Evolutionary conservation across 2,888 invertebrate species (phyloP), one percentile per base, ranked within the genome.

Genomic region (Dioctria rufipes): DNA sequence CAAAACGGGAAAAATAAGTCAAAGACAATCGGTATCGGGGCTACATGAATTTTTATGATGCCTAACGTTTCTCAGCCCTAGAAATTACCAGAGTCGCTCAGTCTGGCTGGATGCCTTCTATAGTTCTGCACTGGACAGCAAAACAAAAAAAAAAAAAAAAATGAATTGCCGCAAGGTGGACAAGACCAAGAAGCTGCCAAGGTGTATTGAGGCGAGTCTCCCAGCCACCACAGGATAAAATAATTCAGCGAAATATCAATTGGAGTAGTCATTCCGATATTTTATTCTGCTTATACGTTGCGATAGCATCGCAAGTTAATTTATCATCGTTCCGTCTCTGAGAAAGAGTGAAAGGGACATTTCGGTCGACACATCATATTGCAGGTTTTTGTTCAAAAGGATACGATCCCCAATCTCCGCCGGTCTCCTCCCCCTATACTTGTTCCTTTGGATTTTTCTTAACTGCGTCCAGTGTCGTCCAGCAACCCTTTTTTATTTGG

Each of bases 301-400:
- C 83, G 83, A 83, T 83, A 83, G 82, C 83, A 84, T 84, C 84
- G 83, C 83, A 82, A 84, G 84, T 84, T 83, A 84, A 84, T 84
- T 84, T 84, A 84, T 84, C 84, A 84, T 84, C 84, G 83, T 84
- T 83, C 83, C 82, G 83, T 83, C 73, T 51, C 51, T 37, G 80
- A 82, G 82, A 82, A 83, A 81, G 83, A 82, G 82, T 82, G 83
- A 81, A 82, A 82, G 80, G 81, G 65, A 77, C 80, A 80, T 80
- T 80, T 80, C 60, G 80, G 77, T 67, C 80, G 65, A 80, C 80
- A 80, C 80, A 80, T 80, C 80, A 80, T 77, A 80, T 80, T 80
- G 66, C 58, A 77, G 58, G 75, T 80, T 80, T 75, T 77, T 80
- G 66, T 40, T 71, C 40, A 51, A 46, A 25, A 66, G 51, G 51